Evolutionary conservation across 64 coral and sea anemone genomes (phyloP).

Genomic region (Pocillopora verrucosa): DNA sequence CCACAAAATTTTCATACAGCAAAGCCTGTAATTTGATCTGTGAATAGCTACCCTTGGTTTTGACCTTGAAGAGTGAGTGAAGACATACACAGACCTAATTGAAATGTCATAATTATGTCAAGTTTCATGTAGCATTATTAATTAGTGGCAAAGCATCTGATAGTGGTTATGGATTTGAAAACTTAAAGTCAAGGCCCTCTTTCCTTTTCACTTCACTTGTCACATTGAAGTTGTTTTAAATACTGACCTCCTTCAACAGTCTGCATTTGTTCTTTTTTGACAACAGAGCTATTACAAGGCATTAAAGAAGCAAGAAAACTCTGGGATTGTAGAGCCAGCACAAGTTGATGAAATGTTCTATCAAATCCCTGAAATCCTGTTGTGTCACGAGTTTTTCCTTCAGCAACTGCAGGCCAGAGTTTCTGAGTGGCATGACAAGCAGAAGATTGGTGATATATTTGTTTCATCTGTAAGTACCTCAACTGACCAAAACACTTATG

Average conservation of each 20-base stretch:
- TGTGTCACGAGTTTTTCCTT: slow-evolving; percentile 90
- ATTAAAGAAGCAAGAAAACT: slow-evolving; percentile 82
- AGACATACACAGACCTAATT: too few species aligned
- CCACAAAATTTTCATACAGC: too few species aligned
- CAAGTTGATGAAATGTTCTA: slow-evolving; percentile 99
- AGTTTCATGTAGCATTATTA: too few species aligned
- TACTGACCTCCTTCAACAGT: neutral
- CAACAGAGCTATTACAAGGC: slow-evolving; percentile 74
- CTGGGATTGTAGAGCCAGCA: slow-evolving; percentile 82
- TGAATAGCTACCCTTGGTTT: too few species aligned
- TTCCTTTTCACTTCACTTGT: neutral
- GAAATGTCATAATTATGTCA: too few species aligned
- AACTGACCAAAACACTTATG: neutral
- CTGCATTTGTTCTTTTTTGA: neutral
- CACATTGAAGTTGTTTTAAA: neutral
- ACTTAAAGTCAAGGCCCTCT: too few species aligned
- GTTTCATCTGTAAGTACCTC: slow-evolving; percentile 84
- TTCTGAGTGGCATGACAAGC: slow-evolving; percentile 94
- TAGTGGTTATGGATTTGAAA: too few species aligned
- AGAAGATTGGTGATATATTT: slow-evolving; percentile 99
- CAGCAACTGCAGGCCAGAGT: slow-evolving; percentile 76
- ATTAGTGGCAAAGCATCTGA: too few species aligned
- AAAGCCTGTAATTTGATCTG: too few species aligned
- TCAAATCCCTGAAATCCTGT: slow-evolving; percentile 98
- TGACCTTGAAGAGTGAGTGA: too few species aligned